Conservation (phyloP, 1,140 invertebrate species). For the Potamilus streckersoni region DNA sequence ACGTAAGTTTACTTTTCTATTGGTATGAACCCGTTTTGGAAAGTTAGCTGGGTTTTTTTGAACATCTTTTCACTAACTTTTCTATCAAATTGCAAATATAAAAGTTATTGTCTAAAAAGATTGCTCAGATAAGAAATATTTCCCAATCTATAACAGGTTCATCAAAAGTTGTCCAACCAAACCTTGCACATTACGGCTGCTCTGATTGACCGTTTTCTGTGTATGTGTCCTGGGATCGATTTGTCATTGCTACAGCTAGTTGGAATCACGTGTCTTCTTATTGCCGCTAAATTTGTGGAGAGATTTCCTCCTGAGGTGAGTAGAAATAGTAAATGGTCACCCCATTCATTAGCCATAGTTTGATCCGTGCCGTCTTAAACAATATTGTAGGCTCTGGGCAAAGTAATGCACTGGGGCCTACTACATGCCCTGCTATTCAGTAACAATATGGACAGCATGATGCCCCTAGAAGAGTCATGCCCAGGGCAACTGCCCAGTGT, state of each 20-base stretch:
- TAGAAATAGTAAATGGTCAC: too few species aligned
- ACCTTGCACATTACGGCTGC: conserved; percentile 58
- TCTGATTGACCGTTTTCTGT: conserved; percentile 57
- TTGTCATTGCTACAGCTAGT: conserved; percentile 55
- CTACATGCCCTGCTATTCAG: too few species aligned
- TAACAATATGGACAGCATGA: too few species aligned
- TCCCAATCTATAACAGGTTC: conserved; percentile 34
- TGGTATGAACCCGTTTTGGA: background rate
- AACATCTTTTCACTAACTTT: background rate
- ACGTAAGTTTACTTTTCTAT: too few species aligned
- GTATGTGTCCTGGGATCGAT: conserved; percentile 10
- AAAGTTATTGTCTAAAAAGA: background rate
- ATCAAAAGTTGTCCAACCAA: conserved; percentile 53
- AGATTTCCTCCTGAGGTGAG: conserved; percentile 59
- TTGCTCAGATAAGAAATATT: background rate
- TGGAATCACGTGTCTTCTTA: conserved; percentile 60
- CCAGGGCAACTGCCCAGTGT: too few species aligned
- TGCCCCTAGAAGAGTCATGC: too few species aligned
- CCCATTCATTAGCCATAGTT: too few species aligned
- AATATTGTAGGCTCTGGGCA: too few species aligned
- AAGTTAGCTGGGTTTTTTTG: too few species aligned
- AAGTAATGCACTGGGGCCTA: too few species aligned
- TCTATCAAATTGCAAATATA: background rate
- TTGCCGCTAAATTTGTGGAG: conserved; percentile 62
- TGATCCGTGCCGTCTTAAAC: too few species aligned